These are phyloP conservation scores for Picathartes gymnocephalus DNA, from an alignment of 2,113 vertebrate species.

Conservation along the genomic window DNA sequence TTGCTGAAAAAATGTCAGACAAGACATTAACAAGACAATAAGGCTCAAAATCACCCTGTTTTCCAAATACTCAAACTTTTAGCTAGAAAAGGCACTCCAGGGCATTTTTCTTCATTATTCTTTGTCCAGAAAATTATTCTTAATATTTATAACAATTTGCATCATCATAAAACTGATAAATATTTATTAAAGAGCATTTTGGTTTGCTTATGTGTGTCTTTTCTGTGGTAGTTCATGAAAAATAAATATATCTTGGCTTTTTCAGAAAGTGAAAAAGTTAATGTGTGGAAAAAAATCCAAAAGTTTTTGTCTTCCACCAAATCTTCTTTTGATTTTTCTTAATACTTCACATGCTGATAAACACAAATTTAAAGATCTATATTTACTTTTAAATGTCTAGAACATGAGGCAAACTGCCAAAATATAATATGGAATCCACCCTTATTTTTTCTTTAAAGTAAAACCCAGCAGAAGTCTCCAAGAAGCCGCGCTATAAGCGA, in stretches of 20 bases:
- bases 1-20: not conserved
- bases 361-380: not conserved
- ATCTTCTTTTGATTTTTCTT: not conserved
- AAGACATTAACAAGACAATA: not conserved
- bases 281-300: not conserved
- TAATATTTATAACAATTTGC: not conserved
- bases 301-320: not conserved
- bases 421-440: not conserved
- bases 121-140: not conserved
- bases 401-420: not conserved
- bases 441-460: not conserved
- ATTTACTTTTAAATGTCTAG: not conserved
- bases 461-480: not conserved
- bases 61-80: not conserved
- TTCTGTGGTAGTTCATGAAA: not conserved
- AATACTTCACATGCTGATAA: not conserved
- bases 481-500: not conserved
- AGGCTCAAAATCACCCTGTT: not conserved
- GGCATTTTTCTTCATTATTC: not conserved
- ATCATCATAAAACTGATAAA: not conserved
- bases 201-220: not conserved
- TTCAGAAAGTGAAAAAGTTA: not conserved
- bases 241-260: not conserved
- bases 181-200: not conserved
- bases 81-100: not conserved